A percentile compares a stretch with the other conserved stretches of the same genome.
Evolutionary conservation across 2,888 invertebrate species (phyloP).

Genomic region (Luperina testacea): DNA sequence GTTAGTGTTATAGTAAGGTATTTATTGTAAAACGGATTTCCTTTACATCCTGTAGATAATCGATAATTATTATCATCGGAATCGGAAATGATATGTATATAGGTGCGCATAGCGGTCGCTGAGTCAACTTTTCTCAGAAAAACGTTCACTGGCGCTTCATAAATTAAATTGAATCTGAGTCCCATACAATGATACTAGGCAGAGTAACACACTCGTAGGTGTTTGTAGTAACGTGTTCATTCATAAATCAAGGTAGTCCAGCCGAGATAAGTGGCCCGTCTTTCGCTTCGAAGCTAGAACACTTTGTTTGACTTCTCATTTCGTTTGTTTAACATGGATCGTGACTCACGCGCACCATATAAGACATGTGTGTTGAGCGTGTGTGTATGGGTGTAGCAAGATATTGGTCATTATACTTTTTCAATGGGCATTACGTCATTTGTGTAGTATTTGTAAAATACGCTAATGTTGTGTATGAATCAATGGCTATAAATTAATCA

Average conservation of each 20-base stretch:
- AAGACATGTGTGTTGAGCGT: constrained; percentile 64
- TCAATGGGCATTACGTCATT: constrained; percentile 81
- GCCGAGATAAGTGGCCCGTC: constrained; percentile 75
- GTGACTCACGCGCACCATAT: constrained; percentile 74
- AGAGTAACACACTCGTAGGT: constrained; percentile 69
- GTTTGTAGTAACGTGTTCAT: constrained; percentile 78
- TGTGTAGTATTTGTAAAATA: constrained; percentile 75
- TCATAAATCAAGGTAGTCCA: constrained; percentile 80
- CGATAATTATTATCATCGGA: constrained; percentile 71
- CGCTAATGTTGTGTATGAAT: constrained; percentile 72
- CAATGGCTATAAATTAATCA: constrained; percentile 62
- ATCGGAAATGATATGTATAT: constrained; percentile 76
- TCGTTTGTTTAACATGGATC: constrained; percentile 74
- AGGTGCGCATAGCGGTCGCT: constrained; percentile 67
- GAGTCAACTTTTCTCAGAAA: constrained; percentile 77
- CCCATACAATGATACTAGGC: constrained; percentile 65
- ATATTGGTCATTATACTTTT: constrained; percentile 79
- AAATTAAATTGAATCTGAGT: constrained; percentile 70
- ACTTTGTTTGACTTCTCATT: constrained; percentile 74
- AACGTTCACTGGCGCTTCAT: constrained; percentile 69
- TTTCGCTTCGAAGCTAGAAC: constrained; percentile 69
- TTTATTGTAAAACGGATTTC: constrained; percentile 57
- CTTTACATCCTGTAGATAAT: constrained; percentile 59
- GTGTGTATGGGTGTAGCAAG: constrained; percentile 66
- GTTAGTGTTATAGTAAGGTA: constrained; percentile 23